Evolutionary conservation across 30 jellyfish, hydroid and myxozoan species (phyloP), one percentile per base, ranked within the genome.

Genomic region (Phacellophora camtschatica): DNA sequence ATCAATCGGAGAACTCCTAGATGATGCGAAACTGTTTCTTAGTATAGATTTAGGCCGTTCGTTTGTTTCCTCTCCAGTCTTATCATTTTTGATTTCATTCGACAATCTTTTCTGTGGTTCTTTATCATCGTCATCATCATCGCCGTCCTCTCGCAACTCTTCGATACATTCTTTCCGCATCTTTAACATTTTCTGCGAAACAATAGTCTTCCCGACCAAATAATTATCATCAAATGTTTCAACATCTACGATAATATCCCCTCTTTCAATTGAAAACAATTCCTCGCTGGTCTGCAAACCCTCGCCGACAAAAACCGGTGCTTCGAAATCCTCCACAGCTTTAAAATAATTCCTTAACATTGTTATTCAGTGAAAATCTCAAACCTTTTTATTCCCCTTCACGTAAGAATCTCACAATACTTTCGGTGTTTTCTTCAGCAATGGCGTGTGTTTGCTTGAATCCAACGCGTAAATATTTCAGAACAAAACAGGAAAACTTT

Each of bases 171-270:
- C 54, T 62, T 42, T 69, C 45, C 90, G 95, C 53, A 89, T 89
- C 70, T 55, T 69, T 5, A 95, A 83, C 43, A 33, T 20, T 57
- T 66, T 76, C 74, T 83, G 95, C 18, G 87, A 28, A 35, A 82
- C 83, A 64, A 89, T 51, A 5, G 69, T 77, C 42, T 66, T 71
- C 9, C 96, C 97, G 18, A 74, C 65, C 30, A 83, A 41, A 75
- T 62, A 82, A 15, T 82, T 68, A 30, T 55, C 66, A 37, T 74
- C 90, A 37, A 66, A 28, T 5, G 71, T 43, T 75, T 74, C 72
- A 22, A 86, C 93, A 70, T 82, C 97, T 11, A 83, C 84, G 5
- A 89, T 53, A 57, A 89, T 89, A 66, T 89, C 97, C 34, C 97
- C 97, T 76, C 83, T 89, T 68, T 82, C 95, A 13, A 73, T 89